Evolutionary conservation across 2,888 invertebrate species (phyloP).

Genomic region (Sipha maydis): DNA sequence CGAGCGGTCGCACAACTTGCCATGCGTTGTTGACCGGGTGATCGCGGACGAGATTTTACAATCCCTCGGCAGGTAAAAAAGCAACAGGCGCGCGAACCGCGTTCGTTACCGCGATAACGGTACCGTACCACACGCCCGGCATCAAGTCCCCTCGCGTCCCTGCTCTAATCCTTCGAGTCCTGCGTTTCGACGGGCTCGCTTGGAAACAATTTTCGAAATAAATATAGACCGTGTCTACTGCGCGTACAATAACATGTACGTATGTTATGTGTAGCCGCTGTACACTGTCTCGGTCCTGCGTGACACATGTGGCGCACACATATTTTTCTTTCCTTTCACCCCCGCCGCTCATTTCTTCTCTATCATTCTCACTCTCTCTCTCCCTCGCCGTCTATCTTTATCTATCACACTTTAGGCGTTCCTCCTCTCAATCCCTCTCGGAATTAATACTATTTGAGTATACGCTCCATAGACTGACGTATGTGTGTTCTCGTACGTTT

Average conservation of each 20-base stretch:
- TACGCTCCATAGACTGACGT: background rate
- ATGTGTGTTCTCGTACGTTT: background rate
- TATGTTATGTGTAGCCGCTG: background rate
- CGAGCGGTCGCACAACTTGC: background rate
- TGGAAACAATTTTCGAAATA: too few relatives aligned
- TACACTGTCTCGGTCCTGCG: background rate
- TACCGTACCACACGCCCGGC: too few relatives aligned
- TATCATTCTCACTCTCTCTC: background rate
- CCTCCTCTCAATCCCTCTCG: background rate
- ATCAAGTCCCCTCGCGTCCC: too few relatives aligned
- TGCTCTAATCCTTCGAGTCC: too few relatives aligned
- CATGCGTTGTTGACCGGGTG: background rate
- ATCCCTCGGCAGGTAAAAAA: background rate
- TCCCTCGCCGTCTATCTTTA: background rate
- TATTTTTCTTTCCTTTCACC: background rate
- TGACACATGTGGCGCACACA: constrained; percentile 46
- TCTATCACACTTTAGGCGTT: too few relatives aligned
- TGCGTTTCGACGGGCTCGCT: too few relatives aligned
- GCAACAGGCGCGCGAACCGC: too few relatives aligned
- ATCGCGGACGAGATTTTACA: background rate
- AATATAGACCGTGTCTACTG: too few relatives aligned
- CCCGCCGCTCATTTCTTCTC: background rate
- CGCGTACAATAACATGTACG: background rate
- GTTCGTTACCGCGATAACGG: background rate
- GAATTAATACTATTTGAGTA: constrained; percentile 35